Evolutionary conservation across 2,113 vertebrate genomes (phyloP), one percentile per base, ranked within the genome.

Genomic region (Phrynosoma platyrhinos): DNA sequence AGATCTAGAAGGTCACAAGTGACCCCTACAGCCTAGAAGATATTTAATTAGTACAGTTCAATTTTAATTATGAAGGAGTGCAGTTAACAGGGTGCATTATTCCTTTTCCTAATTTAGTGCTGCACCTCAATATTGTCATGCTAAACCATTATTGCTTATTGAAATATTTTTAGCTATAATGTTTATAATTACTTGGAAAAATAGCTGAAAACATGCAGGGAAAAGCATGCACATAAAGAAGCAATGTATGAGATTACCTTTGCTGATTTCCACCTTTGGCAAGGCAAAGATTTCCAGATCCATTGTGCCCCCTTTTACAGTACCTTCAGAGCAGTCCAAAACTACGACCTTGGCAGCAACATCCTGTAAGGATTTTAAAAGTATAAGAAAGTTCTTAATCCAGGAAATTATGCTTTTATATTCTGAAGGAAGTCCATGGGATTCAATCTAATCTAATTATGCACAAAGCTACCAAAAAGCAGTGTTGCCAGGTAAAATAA

Each of bases 221-320:
- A 53, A 53, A 83, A 55, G 82, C 42, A 71, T 5, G 40, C 3
- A 78, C 16, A 1, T 72, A 23, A 52, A 21, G 0, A 30, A 53
- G 76, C 32, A 64, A 32, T 81, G 36, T 25, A 36, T 25, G 62
- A 88, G 36, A 87, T 2, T 94, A 99, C 98, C 98, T 98, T 95
- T 98, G 92, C 97, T 98, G 76, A 99, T 97, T 85, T 98, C 97
- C 42, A 99, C 98, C 30, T 98, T 97, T 6, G 98, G 98, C 80
- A 99, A 91, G 76, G n/a, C 95, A 95, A 99, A 99, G 83, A 98
- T 98, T 88, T 98, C 98, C 47, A 99, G 94, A 90, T 99, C 99
- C 94, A 98, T 97, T 1, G 95, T 96, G 30, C 98, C 98, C 83
- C 98, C 97, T 95, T 98, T 99, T 13, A 97, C 96, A n/a, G 97